A percentile compares a stretch with the other conserved stretches of the same genome.
Conservation (phyloP, 2,797 vertebrate genomes). For the Halcyon badia region DNA sequence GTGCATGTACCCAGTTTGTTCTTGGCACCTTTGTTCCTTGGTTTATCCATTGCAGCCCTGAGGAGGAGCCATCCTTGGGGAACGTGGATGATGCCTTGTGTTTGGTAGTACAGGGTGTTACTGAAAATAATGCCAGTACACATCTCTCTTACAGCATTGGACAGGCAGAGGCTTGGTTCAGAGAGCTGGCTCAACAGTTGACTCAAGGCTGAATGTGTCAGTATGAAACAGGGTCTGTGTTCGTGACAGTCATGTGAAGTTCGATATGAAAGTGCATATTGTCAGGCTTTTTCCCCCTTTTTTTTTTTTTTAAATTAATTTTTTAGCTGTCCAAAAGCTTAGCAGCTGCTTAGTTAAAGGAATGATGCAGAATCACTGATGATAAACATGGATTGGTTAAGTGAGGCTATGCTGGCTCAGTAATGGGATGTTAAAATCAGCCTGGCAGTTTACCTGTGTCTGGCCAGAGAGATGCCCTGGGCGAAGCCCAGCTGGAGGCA, state of each 20-base stretch:
- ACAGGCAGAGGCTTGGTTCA: background rate
- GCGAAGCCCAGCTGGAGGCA: background rate
- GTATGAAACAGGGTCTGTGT: background rate
- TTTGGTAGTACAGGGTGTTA: background rate
- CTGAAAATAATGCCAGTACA: background rate
- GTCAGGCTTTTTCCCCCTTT: background rate
- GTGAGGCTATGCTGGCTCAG: fast-evolving
- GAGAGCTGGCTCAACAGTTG: background rate
- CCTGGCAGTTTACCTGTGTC: background rate
- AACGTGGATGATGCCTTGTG: fast-evolving
- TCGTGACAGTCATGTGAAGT: background rate
- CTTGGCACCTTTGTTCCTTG: background rate
- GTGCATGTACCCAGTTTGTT: background rate
- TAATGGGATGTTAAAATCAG: background rate
- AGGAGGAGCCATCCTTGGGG: background rate
- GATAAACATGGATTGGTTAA: background rate
- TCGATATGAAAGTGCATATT: background rate
- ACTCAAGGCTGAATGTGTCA: background rate
- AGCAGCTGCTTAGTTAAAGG: background rate
- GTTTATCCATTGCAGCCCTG: background rate
- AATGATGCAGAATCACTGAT: background rate
- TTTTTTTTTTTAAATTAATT: background rate
- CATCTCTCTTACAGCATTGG: fast-evolving
- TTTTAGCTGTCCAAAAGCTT: background rate
- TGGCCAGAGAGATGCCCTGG: background rate